Evolutionary conservation across 2,888 invertebrate species (phyloP).

Genomic region (Phrixothrix hirtus): DNA sequence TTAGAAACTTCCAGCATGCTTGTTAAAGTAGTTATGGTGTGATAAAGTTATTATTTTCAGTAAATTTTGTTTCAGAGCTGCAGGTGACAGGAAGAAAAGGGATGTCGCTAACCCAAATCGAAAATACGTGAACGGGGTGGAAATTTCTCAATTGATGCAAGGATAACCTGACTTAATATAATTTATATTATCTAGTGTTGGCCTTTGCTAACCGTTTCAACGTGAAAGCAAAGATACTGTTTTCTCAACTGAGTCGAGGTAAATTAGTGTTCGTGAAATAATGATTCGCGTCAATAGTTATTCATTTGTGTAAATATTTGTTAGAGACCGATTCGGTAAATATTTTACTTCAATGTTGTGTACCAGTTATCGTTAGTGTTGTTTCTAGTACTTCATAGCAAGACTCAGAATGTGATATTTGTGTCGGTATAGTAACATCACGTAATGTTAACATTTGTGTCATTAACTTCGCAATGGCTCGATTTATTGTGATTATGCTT

Average conservation of each 20-base stretch:
- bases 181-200: conserved; percentile 12
- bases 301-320: conserved; percentile 43
- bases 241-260: conserved; percentile 8
- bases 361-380: conserved; percentile 41
- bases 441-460: conserved; percentile 40
- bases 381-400: conserved; percentile 37
- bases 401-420: conserved; percentile 34
- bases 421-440: conserved; percentile 37
- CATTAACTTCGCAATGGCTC: conserved; percentile 37
- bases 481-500: conserved; percentile 37
- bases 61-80: conserved; percentile 26
- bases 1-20: background rate
- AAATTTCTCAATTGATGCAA: conserved; percentile 19
- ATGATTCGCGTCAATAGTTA: conserved; percentile 40
- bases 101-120: conserved; percentile 15
- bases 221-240: conserved; percentile 16
- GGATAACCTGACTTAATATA: conserved; percentile 19
- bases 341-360: conserved; percentile 39
- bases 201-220: conserved; percentile 20
- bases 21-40: conserved; percentile 2
- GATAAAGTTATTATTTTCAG: conserved; percentile 4
- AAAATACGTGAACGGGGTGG: conserved; percentile 20
- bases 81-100: conserved; percentile 20
- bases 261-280: conserved; percentile 39
- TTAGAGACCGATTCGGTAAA: conserved; percentile 40